A percentile compares a stretch with the other conserved stretches of the same genome.
phyloP scores from a whole-genome alignment of 2,888 invertebrate genomes.

The Spatulosminthurus flaviceps region DNA sequence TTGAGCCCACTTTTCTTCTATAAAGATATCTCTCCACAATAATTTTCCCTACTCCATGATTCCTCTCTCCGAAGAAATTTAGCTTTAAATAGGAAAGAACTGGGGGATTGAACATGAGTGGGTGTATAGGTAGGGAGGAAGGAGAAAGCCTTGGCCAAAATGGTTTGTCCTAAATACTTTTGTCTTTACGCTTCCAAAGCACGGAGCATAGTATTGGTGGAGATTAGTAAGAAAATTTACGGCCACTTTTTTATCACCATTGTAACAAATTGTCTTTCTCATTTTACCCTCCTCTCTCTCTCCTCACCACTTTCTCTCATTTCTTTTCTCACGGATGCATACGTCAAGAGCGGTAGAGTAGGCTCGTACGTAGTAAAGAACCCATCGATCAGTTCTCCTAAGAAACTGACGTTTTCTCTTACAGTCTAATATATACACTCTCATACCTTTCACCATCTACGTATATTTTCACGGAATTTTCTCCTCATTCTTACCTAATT shows the following conservation, averaged over 20 bases:
- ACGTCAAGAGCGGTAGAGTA: no score
- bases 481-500: no score
- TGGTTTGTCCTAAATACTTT: conserved; percentile 32
- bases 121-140: not conserved
- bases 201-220: conserved; percentile 40
- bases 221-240: conserved; percentile 46
- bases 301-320: not conserved
- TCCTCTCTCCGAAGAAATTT: not conserved
- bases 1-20: not conserved
- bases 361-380: no score
- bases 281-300: conserved; percentile 20
- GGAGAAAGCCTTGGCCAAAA: conserved; percentile 16
- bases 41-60: not conserved
- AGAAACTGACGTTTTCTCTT: no score
- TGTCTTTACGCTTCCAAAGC: conserved; percentile 25
- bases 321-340: not conserved
- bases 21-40: no score
- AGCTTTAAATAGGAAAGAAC: no score
- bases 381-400: no score
- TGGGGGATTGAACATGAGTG: not conserved
- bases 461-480: no score
- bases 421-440: no score
- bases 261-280: conserved; percentile 46
- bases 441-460: no score
- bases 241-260: conserved; percentile 37